Percentiles rank a stretch among this genome's conserved stretches.
These are phyloP conservation scores for Anguilla pacifica DNA, from an alignment of 2,797 vertebrate genomes.

Conservation along the genomic window DNA sequence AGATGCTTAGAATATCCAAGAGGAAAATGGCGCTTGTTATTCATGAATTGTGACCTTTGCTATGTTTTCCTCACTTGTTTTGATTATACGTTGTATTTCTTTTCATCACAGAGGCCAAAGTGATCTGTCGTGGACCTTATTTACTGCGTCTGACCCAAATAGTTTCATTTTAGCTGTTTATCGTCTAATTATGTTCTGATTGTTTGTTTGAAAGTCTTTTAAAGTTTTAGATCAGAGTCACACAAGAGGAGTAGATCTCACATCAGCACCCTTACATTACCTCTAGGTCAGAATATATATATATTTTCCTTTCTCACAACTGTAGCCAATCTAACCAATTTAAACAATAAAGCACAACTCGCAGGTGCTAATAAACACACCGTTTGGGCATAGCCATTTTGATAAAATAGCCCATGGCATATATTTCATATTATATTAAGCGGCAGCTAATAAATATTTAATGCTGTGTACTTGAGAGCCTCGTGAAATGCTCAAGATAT, in stretches of 20 bases:
- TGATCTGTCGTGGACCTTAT: slow-evolving; percentile 27
- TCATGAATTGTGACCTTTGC: slow-evolving; percentile 20
- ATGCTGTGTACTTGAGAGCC: slow-evolving; percentile 50
- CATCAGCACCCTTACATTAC: neutral
- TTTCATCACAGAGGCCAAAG: neutral
- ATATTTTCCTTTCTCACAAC: neutral
- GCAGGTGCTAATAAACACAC: slow-evolving; percentile 16
- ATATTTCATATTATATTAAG: slow-evolving; percentile 50
- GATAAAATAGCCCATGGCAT: slow-evolving; percentile 53
- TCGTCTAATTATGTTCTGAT: slow-evolving; percentile 4
- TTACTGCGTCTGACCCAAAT: slow-evolving; percentile 17
- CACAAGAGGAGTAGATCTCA: neutral
- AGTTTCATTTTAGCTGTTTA: neutral
- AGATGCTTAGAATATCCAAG: neutral
- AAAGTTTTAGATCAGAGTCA: neutral
- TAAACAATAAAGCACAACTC: slow-evolving; percentile 6
- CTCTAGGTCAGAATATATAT: slow-evolving; percentile 1
- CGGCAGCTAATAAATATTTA: slow-evolving; percentile 62
- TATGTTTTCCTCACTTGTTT: neutral
- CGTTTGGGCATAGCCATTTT: slow-evolving; percentile 44
- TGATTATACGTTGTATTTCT: slow-evolving; percentile 9
- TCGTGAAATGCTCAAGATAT: slow-evolving; percentile 54
- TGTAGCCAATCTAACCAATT: slow-evolving; percentile 18
- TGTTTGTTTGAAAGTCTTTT: slow-evolving; percentile 2
- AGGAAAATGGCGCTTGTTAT: slow-evolving; percentile 15